Evolutionary conservation across 1,140 invertebrate species (phyloP).

Genomic region (Cherax destructor): DNA sequence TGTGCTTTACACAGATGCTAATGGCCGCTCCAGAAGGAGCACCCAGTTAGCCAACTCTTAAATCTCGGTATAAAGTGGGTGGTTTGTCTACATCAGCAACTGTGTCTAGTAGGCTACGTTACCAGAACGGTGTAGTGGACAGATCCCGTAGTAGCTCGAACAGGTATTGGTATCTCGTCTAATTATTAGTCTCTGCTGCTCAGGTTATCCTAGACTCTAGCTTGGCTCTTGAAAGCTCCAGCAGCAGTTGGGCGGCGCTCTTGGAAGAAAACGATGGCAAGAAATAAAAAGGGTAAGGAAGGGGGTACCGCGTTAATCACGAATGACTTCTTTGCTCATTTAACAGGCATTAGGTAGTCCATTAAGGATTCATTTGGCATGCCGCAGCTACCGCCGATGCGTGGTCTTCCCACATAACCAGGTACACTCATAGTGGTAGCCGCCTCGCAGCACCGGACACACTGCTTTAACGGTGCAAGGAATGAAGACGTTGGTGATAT

Average conservation of each 20-base stretch:
- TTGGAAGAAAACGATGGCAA: slow-evolving; percentile 19
- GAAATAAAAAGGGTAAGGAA: neutral
- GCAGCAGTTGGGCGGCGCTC: neutral
- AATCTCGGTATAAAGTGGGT: slow-evolving; percentile 60
- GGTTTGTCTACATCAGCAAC: slow-evolving; percentile 57
- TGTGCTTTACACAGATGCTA: slow-evolving; percentile 67
- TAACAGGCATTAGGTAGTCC: slow-evolving; percentile 28
- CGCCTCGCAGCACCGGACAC: neutral
- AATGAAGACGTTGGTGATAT: slow-evolving; percentile 42
- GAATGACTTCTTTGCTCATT: slow-evolving; percentile 36
- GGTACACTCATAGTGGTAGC: neutral
- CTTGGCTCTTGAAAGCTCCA: neutral
- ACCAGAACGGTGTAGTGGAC: neutral
- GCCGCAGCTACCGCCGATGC: slow-evolving; percentile 8
- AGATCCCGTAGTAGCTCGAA: slow-evolving; percentile 11
- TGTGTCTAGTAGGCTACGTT: slow-evolving; percentile 24
- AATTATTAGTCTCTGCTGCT: neutral
- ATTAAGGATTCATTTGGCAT: slow-evolving; percentile 43
- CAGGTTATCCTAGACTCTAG: neutral
- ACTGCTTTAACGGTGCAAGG: neutral
- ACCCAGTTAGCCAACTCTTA: slow-evolving; percentile 42
- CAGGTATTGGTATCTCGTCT: neutral
- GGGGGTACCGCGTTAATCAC: slow-evolving; percentile 25
- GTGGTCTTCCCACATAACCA: slow-evolving; percentile 42
- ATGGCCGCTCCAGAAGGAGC: slow-evolving; percentile 47